A percentile compares a stretch with the other conserved stretches of the same genome.
Conservation (phyloP, 2,888 invertebrate species). For the Plagodis pulveraria region DNA sequence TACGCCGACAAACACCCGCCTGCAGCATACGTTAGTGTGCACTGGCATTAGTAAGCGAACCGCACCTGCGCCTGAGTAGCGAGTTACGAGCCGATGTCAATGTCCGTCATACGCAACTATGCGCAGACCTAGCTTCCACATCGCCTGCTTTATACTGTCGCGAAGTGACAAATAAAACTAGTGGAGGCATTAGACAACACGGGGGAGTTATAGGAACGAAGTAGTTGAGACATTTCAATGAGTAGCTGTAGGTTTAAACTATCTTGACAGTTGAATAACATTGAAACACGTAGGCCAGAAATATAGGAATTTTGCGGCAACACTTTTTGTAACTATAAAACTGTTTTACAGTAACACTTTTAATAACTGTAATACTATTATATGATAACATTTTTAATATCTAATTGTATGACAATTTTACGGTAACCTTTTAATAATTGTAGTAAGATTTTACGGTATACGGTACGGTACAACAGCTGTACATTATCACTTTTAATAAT, state of each 20-base stretch:
- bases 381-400: too few relatives aligned
- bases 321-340: too few relatives aligned
- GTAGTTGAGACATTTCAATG: slow-evolving; percentile 2
- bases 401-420: too few relatives aligned
- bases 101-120: slow-evolving; percentile 71
- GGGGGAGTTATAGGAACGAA: not conserved
- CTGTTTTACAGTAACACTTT: too few relatives aligned
- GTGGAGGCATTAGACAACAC: slow-evolving; percentile 1
- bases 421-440: too few relatives aligned
- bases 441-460: too few relatives aligned
- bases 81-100: slow-evolving; percentile 66
- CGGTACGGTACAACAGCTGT: too few relatives aligned
- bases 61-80: slow-evolving; percentile 75
- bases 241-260: not conserved
- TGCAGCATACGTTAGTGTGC: slow-evolving; percentile 2
- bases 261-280: not conserved
- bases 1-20: not conserved
- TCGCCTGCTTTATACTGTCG: slow-evolving; percentile 34
- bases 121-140: slow-evolving; percentile 40
- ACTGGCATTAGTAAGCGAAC: slow-evolving; percentile 54
- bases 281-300: not conserved
- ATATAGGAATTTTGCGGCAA: not conserved
- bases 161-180: slow-evolving; percentile 10
- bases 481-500: too few relatives aligned
- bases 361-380: too few relatives aligned